Conservation (phyloP, 2,797 vertebrate species). For the Pempheris klunzingeri region DNA sequence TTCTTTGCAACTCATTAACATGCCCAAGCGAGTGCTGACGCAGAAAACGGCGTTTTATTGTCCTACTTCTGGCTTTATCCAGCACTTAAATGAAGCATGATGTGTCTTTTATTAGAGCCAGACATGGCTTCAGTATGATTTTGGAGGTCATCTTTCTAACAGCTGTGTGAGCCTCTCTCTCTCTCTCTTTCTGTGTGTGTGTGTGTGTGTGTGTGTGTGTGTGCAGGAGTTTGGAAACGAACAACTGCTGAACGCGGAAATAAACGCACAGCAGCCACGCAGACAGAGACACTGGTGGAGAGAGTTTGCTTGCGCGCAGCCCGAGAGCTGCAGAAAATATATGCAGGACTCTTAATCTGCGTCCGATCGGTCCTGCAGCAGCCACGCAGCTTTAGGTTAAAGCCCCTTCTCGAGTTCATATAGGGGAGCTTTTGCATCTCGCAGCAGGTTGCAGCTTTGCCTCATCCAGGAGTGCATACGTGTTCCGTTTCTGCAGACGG, state of each 20-base stretch:
- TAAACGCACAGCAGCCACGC: slow-evolving; percentile 23
- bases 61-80: slow-evolving; percentile 26
- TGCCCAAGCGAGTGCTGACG: slow-evolving; percentile 30
- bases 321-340: not conserved
- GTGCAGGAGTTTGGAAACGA: slow-evolving; percentile 24
- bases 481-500: slow-evolving; percentile 35
- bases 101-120: slow-evolving; percentile 39
- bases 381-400: not conserved
- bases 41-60: slow-evolving; percentile 44
- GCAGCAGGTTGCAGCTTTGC: not conserved
- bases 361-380: not conserved
- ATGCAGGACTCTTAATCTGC: not conserved
- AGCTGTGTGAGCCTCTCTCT: slow-evolving; percentile 33
- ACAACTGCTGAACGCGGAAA: slow-evolving; percentile 45
- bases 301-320: slow-evolving; percentile 3
- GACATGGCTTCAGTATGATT: slow-evolving; percentile 29
- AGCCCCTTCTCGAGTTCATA: not conserved
- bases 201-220: too few species aligned
- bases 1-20: slow-evolving; percentile 69
- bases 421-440: not conserved
- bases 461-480: not conserved
- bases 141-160: slow-evolving; percentile 66
- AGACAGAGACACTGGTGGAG: slow-evolving; percentile 25
- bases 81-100: slow-evolving; percentile 29
- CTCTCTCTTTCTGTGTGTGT: not conserved